Base-by-base conservation (phyloP, 2,888 invertebrate genomes). In the Trypoxylon attenuatum region DNA sequence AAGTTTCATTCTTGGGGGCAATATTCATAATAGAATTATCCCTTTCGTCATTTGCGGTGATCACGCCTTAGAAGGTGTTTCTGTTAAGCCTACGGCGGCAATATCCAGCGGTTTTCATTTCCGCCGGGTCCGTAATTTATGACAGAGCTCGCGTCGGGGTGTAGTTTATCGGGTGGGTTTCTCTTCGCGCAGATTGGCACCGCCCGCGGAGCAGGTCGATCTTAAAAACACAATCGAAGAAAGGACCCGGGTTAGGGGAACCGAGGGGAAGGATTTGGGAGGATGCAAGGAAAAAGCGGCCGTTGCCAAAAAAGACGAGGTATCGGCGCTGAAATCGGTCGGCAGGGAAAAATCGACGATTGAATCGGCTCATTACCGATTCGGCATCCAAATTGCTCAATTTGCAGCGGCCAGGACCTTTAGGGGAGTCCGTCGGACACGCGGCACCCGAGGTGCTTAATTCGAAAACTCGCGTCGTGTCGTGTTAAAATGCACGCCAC, bases 351-450 rank as follows among this genome's bases (percentile, higher is more conserved):
- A 70, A 63, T 66, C 46, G n/a, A 41, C 46, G 23, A 16, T 29
- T 19, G 47, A 62, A 68, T 60, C 56, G 46, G 43, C 54, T 68
- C 58, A 53, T 69, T 71, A 74, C 52, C 43, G 67, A 64, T 69
- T 69, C 62, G 58, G 69, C 73, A 73, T 78, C 65, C 52, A 59
- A 78, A 78, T 78, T 75, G 70, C 75, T 77, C 73, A 69, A 78
- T 78, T 78, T 76, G 46, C 71, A 43, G 46, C 10, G 27, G 52
- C 46, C 29, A 43, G 42, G 18, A 25, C 53, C 33, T 33, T 33
- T 33, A 33, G 25, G 33, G 29, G 52, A 57, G 66, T 19, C 29
- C 73, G n/a, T n/a, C n/a, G n/a, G n/a, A n/a, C n/a, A n/a, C n/a
- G n/a, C n/a, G n/a, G n/a, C n/a, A n/a, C n/a, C n/a, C n/a, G n/a